Percentiles rank a stretch among this genome's conserved stretches.
phyloP scores from a whole-genome alignment of 2,888 invertebrate species.

The Sinopyrophorus schimmeli region DNA sequence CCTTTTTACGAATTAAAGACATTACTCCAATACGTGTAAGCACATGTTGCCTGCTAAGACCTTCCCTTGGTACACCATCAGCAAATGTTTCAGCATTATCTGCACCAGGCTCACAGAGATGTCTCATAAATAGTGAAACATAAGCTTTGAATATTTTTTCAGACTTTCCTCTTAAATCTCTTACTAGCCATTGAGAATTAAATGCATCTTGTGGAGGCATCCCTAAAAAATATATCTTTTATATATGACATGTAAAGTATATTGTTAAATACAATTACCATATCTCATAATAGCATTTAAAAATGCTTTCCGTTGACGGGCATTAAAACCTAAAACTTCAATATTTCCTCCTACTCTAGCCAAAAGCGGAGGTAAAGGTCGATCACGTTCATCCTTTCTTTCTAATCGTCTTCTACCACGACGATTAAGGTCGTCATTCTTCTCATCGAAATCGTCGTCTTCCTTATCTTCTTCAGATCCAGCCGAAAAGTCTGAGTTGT shows the following conservation, averaged over 20 bases:
- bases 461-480: slow-evolving; percentile 93
- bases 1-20: slow-evolving; percentile 97
- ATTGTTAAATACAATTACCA: slow-evolving; percentile 40
- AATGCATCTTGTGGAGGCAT: slow-evolving; percentile 99
- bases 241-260: too few relatives aligned
- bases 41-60: slow-evolving; percentile 95
- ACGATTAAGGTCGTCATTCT: slow-evolving; percentile 75
- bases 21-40: slow-evolving; percentile 97
- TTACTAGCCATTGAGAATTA: slow-evolving; percentile 98
- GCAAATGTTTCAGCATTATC: slow-evolving; percentile 97
- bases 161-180: slow-evolving; percentile 95
- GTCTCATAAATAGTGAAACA: slow-evolving; percentile 98
- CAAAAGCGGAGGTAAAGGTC: slow-evolving; percentile 92
- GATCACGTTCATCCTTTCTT: slow-evolving; percentile 84
- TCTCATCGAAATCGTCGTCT: slow-evolving; percentile 97
- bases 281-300: slow-evolving; percentile 99
- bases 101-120: slow-evolving; percentile 99
- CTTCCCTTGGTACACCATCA: slow-evolving; percentile 97
- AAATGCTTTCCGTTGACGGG: slow-evolving; percentile 97
- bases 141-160: slow-evolving; percentile 99
- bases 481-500: slow-evolving; percentile 94
- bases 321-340: slow-evolving; percentile 98
- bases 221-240: slow-evolving; percentile 57
- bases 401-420: slow-evolving; percentile 77
- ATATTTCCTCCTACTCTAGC: slow-evolving; percentile 98